Evolutionary conservation across 2,797 vertebrate genomes (phyloP), one percentile per base, ranked within the genome.

Genomic region (Etheostoma nigrum): DNA sequence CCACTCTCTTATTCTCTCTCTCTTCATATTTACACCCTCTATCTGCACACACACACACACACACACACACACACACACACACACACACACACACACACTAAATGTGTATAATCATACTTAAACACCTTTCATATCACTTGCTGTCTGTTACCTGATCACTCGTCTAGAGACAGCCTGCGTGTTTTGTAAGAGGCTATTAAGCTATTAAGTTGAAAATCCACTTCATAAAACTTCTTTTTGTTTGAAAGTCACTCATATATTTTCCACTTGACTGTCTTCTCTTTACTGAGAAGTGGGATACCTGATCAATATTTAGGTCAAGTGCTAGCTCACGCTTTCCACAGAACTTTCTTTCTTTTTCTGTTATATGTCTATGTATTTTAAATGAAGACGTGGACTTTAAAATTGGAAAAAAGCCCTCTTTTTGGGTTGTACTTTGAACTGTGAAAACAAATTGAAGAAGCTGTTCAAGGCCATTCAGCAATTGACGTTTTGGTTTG

Each of bases 21-120:
- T 40, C 36, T 12, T 40, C 36, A 3, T 7, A 42, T 71, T 4
- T 21, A 49, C 52, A 61, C n/a, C 18, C 62, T 61, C 48, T 49
- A 51, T 74, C 53, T 55, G 14, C 69, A 63, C 13, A 74, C 47
- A 33, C 65, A 63, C 55, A 62, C 64, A 65, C 36, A 36, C 9
- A 10, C 36, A 11, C 36, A 11, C 36, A 40, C 36, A 40, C 36
- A 40, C 36, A 40, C 36, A 40, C 36, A 40, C 36, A 40, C 36
- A 40, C 36, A 40, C 36, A 40, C 49, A 54, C 33, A 27, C 52
- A 49, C 48, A 19, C 8, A 36, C 25, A 58, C 23, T 25, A 27
- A 7, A 60, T 27, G 59, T 33, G 40, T 42, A 52, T 8, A 67
- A 21, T 36, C 40, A 23, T n/a, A 23, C 27, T 58, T 12, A 21